These are phyloP conservation scores for Adelognathus sp. DNA, from an alignment of 2,888 invertebrate genomes.

Conservation along the genomic window DNA sequence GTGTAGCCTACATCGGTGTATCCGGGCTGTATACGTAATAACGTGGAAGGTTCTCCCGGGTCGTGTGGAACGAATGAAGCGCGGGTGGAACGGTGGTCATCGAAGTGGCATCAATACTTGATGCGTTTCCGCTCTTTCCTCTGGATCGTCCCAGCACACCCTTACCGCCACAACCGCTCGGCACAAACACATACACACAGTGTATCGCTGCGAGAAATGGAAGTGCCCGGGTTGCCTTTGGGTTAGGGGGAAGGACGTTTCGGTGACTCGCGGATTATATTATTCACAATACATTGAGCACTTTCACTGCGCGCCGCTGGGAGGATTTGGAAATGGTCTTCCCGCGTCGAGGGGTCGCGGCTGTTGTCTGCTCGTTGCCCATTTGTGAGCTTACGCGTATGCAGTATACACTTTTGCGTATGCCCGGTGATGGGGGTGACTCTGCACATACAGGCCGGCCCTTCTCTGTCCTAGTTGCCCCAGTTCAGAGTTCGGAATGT, in stretches of 20 bases:
- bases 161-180: conserved; percentile 29
- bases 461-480: background rate
- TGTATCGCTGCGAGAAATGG: conserved; percentile 30
- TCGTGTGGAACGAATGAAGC: conserved; percentile 49
- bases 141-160: conserved; percentile 36
- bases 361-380: conserved; percentile 43
- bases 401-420: background rate
- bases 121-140: conserved; percentile 67
- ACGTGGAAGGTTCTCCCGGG: conserved; percentile 29
- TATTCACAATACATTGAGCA: conserved; percentile 80
- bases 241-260: no score
- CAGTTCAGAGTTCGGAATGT: background rate
- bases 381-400: conserved; percentile 33
- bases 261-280: conserved; percentile 77
- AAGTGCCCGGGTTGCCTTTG: conserved; percentile 53
- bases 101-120: conserved; percentile 75
- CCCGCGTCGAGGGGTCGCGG: conserved; percentile 24
- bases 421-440: conserved; percentile 3
- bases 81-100: conserved; percentile 66
- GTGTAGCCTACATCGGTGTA: background rate
- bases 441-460: background rate
- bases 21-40: conserved; percentile 25
- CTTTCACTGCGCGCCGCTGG: conserved; percentile 73
- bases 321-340: conserved; percentile 67
- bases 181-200: conserved; percentile 39